A percentile compares a stretch with the other conserved stretches of the same genome.
These are phyloP conservation scores for Allygus modestus DNA, from an alignment of 2,888 invertebrate genomes.

Conservation along the genomic window DNA sequence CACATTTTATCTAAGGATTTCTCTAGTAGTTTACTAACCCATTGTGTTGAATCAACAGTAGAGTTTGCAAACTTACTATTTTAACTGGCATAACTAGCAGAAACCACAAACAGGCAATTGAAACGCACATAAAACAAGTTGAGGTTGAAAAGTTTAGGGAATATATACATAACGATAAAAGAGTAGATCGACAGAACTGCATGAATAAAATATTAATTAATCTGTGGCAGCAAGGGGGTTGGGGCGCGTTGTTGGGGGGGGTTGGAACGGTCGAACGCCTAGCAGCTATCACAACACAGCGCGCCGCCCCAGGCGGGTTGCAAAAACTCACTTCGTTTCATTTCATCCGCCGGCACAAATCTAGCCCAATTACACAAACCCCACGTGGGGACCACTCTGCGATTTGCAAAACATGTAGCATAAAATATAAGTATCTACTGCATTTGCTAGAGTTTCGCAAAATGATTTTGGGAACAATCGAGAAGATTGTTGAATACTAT, in stretches of 20 bases:
- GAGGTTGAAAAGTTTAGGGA: slow-evolving; percentile 8
- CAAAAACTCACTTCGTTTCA: slow-evolving; percentile 22
- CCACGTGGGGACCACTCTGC: not conserved
- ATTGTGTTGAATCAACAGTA: too few relatives aligned
- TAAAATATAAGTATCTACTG: too few relatives aligned
- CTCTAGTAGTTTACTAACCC: too few relatives aligned
- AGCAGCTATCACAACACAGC: slow-evolving; percentile 28
- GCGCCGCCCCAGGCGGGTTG: not conserved
- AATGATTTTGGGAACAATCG: too few relatives aligned
- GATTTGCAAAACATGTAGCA: not conserved
- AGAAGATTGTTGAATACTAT: too few relatives aligned
- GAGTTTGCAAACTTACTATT: too few relatives aligned
- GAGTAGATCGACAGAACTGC: slow-evolving; percentile 36
- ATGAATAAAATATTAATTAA: slow-evolving; percentile 53
- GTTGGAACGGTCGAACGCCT: slow-evolving; percentile 19
- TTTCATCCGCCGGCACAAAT: slow-evolving; percentile 3
- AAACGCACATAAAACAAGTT: too few relatives aligned
- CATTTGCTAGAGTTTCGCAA: too few relatives aligned
- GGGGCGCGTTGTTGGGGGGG: slow-evolving; percentile 1
- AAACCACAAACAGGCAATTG: too few relatives aligned
- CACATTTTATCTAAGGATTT: too few relatives aligned
- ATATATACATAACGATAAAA: slow-evolving; percentile 18
- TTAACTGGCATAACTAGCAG: too few relatives aligned
- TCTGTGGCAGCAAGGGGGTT: not conserved
- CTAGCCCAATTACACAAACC: slow-evolving; percentile 11